Evolutionary conservation across 1,140 invertebrate genomes (phyloP), one percentile per base, ranked within the genome.

Genomic region (Camponotus pennsylvanicus): DNA sequence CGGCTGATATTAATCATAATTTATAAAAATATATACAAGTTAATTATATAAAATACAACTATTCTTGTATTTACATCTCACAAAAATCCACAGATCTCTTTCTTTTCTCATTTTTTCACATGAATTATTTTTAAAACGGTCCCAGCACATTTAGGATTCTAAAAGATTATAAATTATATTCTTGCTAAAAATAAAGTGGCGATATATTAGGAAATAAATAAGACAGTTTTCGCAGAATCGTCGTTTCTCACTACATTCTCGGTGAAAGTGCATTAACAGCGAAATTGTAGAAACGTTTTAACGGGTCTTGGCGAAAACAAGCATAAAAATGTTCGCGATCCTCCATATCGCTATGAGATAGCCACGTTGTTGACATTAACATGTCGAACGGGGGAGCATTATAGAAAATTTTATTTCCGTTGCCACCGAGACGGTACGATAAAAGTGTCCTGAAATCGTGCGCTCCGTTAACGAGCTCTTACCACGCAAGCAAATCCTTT

Each of bases 401-500:
- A 21, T 21, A 18, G 34, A n/a, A 59, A 45, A 11, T 13, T 59
- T 67, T 13, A 67, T 40, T 32, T 32, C 64, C 11, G n/a, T 18
- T 18, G 37, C 27, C 55, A 9, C 27, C 27, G 45, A 21, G 45
- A 77, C 55, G 11, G 32, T 52, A 11, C 78, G 86, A 83, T 88
- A 88, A 88, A 78, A 91, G 55, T 90, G 82, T 69, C 85, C 45
- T 34, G 64, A 84, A 87, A 90, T 88, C 75, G 49, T 52, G 88
- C 82, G 66, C 57, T 82, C 59, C 40, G 69, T 59, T 86, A 88
- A 88, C 87, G 86, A 78, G 76, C 89, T 82, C 86, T 92, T 92
- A 88, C 85, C 90, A 91, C 89, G 91, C 84, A 91, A 91, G 92
- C 92, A 52, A 89, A 90, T 87, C 78, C 88, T 73, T 59, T 59